Base-by-base conservation (phyloP, 2,113 vertebrate genomes). In the Nyctibius bracteatus region DNA sequence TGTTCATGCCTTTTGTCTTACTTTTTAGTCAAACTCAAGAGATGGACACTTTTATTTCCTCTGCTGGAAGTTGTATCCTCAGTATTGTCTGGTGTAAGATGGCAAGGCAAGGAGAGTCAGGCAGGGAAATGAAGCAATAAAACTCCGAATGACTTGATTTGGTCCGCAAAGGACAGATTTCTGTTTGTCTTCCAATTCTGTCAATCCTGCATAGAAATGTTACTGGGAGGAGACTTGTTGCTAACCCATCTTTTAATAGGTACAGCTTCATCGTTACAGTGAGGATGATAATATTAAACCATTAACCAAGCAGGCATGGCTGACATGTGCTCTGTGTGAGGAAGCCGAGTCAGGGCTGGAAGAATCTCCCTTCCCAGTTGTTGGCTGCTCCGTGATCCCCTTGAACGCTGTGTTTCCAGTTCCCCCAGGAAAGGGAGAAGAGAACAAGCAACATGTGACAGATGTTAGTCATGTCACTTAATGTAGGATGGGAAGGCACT, bases 401-500 rank as follows among this genome's bases (percentile, higher is more conserved):
- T 23, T 18, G 35, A 75, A 31, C 2, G 1, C 65, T 31, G 12
- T 1, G 0, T 83, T 88, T 90, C 58, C 24, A 19, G n/a, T 31
- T 91, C 63, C 59, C 37, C 9, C 11, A 25, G 86, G 79, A 94
- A 71, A 86, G 37, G 55, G 31, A 94, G 81, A 67, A 9, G 78
- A 78, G 79, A 92, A 47, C 67, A 88, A 92, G 86, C 79, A 57
- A 7, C n/a, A 18, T 5, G 61, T 94, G 88, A 67, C 72, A 70
- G 94, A 71, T 86, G 90, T 88, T 95, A 83, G 59, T 78, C 54
- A n/a, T 73, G 92, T 83, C 51, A 58, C 63, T 91, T 87, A 86
- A 66, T 28, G 72, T 39, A 33, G 87, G 93, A 82, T 90, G 92
- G 90, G 85, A 92, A 95, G 88, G 75, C 67, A 59, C 65, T 86